Conservation (phyloP, 2,888 invertebrate genomes). For the Drosophila atripex region DNA sequence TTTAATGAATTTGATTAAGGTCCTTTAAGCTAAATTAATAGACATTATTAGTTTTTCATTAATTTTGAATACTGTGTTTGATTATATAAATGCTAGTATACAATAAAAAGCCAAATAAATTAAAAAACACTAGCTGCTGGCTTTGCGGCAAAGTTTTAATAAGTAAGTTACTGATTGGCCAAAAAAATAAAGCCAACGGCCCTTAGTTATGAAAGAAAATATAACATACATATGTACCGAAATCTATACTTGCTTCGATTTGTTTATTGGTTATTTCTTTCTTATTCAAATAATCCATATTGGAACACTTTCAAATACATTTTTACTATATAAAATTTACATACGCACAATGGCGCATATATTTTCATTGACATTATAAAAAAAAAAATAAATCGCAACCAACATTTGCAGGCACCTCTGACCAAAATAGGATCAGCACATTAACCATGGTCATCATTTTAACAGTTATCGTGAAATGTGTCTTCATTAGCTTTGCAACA, state of each 20-base stretch:
- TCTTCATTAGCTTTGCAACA: constrained; percentile 98
- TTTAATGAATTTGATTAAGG: too few species aligned
- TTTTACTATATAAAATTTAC: constrained; percentile 6
- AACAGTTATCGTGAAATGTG: constrained; percentile 95
- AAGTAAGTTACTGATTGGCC: neutral
- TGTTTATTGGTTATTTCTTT: neutral
- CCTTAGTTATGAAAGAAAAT: neutral
- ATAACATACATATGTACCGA: neutral
- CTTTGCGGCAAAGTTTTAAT: neutral
- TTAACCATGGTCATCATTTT: constrained; percentile 95
- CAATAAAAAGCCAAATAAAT: neutral
- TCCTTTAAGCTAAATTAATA: too few species aligned
- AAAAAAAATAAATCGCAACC: constrained; percentile 63
- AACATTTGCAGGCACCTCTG: constrained; percentile 88
- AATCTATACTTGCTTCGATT: neutral
- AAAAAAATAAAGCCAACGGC: neutral
- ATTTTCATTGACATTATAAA: constrained; percentile 42
- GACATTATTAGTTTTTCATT: too few species aligned
- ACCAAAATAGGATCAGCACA: constrained; percentile 93
- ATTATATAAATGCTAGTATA: neutral
- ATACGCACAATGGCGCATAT: constrained; percentile 32
- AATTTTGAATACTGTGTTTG: too few species aligned
- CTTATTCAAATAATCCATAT: neutral
- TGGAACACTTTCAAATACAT: neutral
- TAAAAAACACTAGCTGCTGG: neutral